A percentile compares a stretch with the other conserved stretches of the same genome.
Conservation (phyloP, 2,797 vertebrate species). For the Australoheros facetus region DNA sequence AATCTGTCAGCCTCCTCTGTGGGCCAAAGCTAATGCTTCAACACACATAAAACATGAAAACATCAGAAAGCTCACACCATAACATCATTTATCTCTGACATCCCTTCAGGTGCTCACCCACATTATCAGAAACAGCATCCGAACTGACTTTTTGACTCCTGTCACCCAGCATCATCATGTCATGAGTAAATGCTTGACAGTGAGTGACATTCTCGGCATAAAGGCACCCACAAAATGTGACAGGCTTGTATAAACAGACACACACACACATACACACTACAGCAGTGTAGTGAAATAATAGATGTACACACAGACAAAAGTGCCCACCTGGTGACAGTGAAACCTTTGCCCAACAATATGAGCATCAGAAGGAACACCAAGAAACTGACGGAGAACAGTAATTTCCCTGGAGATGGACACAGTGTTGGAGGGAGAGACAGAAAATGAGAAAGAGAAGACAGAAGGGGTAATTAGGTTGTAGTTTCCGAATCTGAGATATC, state of each 20-base stretch:
- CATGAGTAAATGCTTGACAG: conserved; percentile 20
- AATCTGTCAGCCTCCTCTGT: not conserved
- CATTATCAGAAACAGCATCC: not conserved
- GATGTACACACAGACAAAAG: not conserved
- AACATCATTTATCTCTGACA: conserved; percentile 7
- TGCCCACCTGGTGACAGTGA: conserved; percentile 89
- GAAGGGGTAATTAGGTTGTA: conserved; percentile 75
- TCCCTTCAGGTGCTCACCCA: conserved; percentile 14
- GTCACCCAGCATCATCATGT: conserved; percentile 38
- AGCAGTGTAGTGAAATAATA: not conserved
- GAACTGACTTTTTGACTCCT: conserved; percentile 38
- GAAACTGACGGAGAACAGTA: conserved; percentile 93
- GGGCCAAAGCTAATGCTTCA: not conserved
- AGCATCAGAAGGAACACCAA: conserved; percentile 93
- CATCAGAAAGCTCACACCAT: conserved; percentile 3
- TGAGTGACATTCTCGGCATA: conserved; percentile 14
- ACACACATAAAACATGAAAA: not conserved
- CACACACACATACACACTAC: not conserved
- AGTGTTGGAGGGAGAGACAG: conserved; percentile 55
- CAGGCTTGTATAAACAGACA: conserved; percentile 18
- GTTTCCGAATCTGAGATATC: conserved; percentile 68
- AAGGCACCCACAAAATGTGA: conserved; percentile 36
- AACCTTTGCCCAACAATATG: conserved; percentile 92
- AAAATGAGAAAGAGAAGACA: conserved; percentile 54
- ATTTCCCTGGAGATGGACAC: conserved; percentile 86